Conservation (phyloP, 2,888 invertebrate genomes). For the Acronicta alni region DNA sequence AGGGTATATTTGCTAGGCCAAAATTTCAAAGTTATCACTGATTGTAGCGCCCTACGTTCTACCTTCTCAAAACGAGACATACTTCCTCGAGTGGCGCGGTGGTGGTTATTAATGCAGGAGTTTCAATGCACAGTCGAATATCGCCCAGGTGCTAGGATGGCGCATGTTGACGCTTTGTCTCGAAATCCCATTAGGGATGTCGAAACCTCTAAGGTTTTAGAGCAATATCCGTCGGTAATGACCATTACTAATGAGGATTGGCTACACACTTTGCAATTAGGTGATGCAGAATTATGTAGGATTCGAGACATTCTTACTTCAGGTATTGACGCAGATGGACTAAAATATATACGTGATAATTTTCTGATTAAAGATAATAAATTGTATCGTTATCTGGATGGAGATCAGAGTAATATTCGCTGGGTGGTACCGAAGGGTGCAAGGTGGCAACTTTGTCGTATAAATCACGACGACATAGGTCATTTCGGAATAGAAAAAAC, state of each 20-base stretch:
- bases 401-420: conserved; percentile 5
- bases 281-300: conserved; percentile 3
- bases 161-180: conserved; percentile 3
- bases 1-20: no score
- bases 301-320: conserved; percentile 5
- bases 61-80: no score
- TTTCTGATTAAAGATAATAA: neutral
- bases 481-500: conserved; percentile 18
- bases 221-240: conserved; percentile 3
- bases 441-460: conserved; percentile 4
- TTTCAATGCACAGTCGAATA: conserved; percentile 1
- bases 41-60: no score
- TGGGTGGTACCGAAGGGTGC: conserved; percentile 19
- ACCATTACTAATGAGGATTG: conserved; percentile 6
- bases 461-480: conserved; percentile 18
- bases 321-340: conserved; percentile 1
- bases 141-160: neutral
- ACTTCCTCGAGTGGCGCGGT: no score
- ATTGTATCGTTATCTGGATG: neutral
- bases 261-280: conserved; percentile 10
- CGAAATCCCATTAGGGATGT: neutral
- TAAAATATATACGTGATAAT: conserved; percentile 6
- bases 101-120: no score
- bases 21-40: no score
- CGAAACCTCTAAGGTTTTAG: conserved; percentile 1